phyloP scores from a whole-genome alignment of 2,797 vertebrate species.

The Sebastes taczanowskii region DNA sequence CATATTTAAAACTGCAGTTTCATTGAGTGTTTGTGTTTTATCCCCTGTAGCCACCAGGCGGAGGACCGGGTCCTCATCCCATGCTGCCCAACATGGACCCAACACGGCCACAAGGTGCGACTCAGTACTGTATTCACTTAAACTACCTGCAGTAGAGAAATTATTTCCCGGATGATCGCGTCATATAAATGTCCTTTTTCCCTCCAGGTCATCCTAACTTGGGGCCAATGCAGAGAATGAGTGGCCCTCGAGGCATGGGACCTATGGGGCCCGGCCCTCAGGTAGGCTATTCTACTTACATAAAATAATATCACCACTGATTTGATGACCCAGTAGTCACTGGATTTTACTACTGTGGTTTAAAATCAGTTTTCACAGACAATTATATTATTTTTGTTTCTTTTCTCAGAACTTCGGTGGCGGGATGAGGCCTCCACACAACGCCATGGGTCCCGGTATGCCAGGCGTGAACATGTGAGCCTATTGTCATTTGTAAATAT shows the following conservation, averaged over 20 bases:
- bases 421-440: slow-evolving; percentile 99
- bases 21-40: not conserved
- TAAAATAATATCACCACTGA: not conserved
- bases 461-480: slow-evolving; percentile 98
- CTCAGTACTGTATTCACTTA: not conserved
- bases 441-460: slow-evolving; percentile 96
- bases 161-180: not conserved
- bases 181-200: not conserved
- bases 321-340: not conserved
- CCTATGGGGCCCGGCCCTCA: slow-evolving; percentile 97
- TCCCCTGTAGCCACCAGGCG: slow-evolving; percentile 89
- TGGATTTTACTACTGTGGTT: not conserved
- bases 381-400: not conserved
- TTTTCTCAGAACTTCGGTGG: slow-evolving; percentile 94
- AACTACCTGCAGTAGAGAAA: not conserved
- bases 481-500: not conserved
- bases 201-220: slow-evolving; percentile 90
- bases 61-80: slow-evolving; percentile 95
- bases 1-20: not conserved
- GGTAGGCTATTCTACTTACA: slow-evolving; percentile 76
- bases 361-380: not conserved
- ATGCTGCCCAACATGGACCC: slow-evolving; percentile 99
- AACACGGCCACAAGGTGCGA: slow-evolving; percentile 94
- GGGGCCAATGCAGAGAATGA: slow-evolving; percentile 99
- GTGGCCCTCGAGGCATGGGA: slow-evolving; percentile 96